These are phyloP conservation scores for Glossophaga mutica DNA, from an alignment of 2,797 vertebrate genomes.

Conservation along the genomic window DNA sequence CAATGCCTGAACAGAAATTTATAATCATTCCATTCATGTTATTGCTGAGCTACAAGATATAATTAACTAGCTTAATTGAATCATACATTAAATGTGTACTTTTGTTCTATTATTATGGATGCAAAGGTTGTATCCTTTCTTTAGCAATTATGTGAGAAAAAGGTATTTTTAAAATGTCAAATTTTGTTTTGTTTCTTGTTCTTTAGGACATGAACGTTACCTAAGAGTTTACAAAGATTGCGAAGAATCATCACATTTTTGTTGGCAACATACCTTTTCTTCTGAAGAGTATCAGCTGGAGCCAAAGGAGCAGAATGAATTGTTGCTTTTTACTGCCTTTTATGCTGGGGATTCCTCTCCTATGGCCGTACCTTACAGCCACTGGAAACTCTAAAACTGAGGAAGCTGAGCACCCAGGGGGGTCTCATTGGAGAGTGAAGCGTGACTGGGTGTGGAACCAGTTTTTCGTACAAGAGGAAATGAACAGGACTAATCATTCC, in stretches of 20 bases:
- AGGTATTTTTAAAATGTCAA: slow-evolving; percentile 12
- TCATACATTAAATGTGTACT: slow-evolving; percentile 72
- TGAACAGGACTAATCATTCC: slow-evolving; percentile 77
- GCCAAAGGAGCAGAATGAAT: slow-evolving; percentile 73
- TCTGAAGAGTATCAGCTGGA: slow-evolving; percentile 48
- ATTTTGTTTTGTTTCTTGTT: slow-evolving; percentile 40
- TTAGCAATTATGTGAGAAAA: slow-evolving; percentile 34
- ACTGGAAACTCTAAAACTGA: accelerated
- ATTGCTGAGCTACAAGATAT: slow-evolving; percentile 59
- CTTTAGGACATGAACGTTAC: slow-evolving; percentile 19
- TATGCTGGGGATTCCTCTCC: slow-evolving; percentile 59
- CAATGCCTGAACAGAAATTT: slow-evolving; percentile 48
- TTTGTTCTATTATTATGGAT: slow-evolving; percentile 26
- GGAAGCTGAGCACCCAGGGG: neutral
- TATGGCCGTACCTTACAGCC: slow-evolving; percentile 48
- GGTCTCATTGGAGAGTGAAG: slow-evolving; percentile 70
- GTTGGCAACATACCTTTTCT: neutral
- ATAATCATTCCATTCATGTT: slow-evolving; percentile 68
- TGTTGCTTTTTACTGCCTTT: neutral
- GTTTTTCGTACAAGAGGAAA: slow-evolving; percentile 90
- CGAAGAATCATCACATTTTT: neutral
- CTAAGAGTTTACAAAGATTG: neutral
- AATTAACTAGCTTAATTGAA: slow-evolving; percentile 70
- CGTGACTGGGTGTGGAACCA: slow-evolving; percentile 91
- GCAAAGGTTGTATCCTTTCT: neutral